These are phyloP conservation scores for Brevipalpus yothersi DNA, from an alignment of 1,140 invertebrate species.

Conservation along the genomic window DNA sequence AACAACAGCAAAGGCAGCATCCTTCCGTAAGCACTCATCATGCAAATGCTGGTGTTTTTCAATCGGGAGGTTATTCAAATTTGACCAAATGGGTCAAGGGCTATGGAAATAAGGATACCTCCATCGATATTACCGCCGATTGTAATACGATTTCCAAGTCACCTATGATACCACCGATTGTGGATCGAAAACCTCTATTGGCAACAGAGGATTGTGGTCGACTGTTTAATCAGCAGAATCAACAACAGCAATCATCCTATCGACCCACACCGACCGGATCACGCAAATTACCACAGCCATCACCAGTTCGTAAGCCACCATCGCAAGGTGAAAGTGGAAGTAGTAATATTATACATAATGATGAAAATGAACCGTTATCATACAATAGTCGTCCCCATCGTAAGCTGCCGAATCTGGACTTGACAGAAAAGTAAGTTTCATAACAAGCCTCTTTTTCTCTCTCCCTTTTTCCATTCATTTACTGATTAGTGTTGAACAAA, in stretches of 20 bases:
- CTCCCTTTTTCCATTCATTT: not conserved
- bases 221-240: not conserved
- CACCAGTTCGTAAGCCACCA: not conserved
- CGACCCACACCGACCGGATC: not conserved
- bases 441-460: not conserved
- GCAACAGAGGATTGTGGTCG: not conserved
- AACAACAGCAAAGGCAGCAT: conserved; percentile 2
- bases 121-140: not conserved
- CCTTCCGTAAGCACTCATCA: conserved; percentile 22
- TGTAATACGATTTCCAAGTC: not conserved
- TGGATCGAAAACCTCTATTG: not conserved
- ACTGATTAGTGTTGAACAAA: not conserved
- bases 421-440: not conserved
- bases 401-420: conserved; percentile 2
- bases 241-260: not conserved
- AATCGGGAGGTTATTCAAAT: conserved; percentile 43
- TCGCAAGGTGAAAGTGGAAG: not conserved
- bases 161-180: not conserved
- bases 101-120: not conserved
- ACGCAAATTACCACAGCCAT: not conserved
- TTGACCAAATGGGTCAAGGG: not conserved
- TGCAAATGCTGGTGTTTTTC: conserved; percentile 49
- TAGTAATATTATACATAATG: not conserved
- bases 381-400: conserved; percentile 8
- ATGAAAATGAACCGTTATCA: conserved; percentile 3